A percentile compares a stretch with the other conserved stretches of the same genome.
These are phyloP conservation scores for Antheraea yamamai DNA, from an alignment of 2,888 invertebrate genomes.

Conservation along the genomic window DNA sequence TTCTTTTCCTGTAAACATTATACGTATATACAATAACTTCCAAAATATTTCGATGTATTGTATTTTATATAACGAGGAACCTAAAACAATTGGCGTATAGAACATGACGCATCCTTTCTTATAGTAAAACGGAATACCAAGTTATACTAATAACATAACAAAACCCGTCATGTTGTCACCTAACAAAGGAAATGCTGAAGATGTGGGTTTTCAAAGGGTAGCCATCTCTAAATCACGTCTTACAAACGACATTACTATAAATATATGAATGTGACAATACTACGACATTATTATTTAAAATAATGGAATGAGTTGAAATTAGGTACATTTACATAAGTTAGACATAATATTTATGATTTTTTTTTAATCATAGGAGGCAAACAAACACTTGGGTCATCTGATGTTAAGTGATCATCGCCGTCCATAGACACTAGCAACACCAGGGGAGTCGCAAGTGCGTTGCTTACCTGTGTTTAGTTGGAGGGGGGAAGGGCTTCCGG, in stretches of 20 bases:
- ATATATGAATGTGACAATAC: neutral
- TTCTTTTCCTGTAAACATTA: too few relatives aligned
- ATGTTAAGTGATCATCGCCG: too few relatives aligned
- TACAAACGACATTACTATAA: neutral
- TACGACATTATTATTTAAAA: neutral
- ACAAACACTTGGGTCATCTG: too few relatives aligned
- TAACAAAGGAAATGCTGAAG: conserved; percentile 16
- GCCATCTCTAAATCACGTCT: conserved; percentile 14
- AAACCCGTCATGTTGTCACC: conserved; percentile 14
- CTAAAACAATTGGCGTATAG: neutral
- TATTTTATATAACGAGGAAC: neutral
- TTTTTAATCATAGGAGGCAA: too few relatives aligned
- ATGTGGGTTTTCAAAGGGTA: conserved; percentile 16
- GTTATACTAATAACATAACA: conserved; percentile 4
- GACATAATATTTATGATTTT: neutral
- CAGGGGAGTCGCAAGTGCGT: too few relatives aligned
- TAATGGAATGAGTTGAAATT: neutral
- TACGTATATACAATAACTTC: too few relatives aligned
- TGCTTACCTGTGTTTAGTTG: too few relatives aligned
- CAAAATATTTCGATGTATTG: neutral
- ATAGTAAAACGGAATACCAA: conserved; percentile 1
- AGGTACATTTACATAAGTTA: neutral
- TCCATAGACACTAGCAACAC: too few relatives aligned
- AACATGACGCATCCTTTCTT: neutral
- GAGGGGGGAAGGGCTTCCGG: too few relatives aligned